Evolutionary conservation across 2,797 vertebrate genomes (phyloP), one percentile per base, ranked within the genome.

Genomic region (Enteromius thamalakanensis): DNA sequence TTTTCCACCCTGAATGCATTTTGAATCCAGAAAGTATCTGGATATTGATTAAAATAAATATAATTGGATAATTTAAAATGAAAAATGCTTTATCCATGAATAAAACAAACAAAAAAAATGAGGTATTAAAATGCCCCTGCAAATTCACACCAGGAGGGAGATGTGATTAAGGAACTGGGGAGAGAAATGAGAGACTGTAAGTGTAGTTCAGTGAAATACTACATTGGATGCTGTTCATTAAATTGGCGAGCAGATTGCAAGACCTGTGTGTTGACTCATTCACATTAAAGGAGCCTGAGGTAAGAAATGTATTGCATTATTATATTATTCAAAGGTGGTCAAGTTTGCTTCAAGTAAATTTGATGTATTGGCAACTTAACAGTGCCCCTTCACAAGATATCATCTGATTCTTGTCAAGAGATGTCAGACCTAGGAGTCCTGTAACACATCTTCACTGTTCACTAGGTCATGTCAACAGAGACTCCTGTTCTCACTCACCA

Each of bases 391-490:
- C n/a, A n/a, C n/a, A n/a, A n/a, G n/a, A n/a, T n/a, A n/a, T 26
- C 51, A 26, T 26, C 58, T 26, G 26, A 76, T 26, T 9, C 34
- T 40, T 62, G 4, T 23, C 6, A 1, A 60, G 12, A 76, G 3
- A 76, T 58, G 51, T 45, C 12, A 42, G 37, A 23, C 12, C 71
- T 53, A 37, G 2, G 29, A 74, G 49, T 55, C 49, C 49, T 62
- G 15, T 45, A 32, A 77, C 37, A 64, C 75, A 77, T 42, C 58
- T 77, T 15, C 58, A 14, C 58, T 64, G 55, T 77, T 64, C 58
- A 47, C 55, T 19, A 76, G 55, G 55, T 60, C 75, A 64, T 2
- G 58, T 88, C 70, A 89, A 82, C 34, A 80, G 70, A 79, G 76
- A 80, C 55, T 76, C 45, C 58, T 32, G 62, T n/a, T n/a, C 34